phyloP scores from a whole-genome alignment of 2,888 invertebrate species.

The Plemyria rubiginata region DNA sequence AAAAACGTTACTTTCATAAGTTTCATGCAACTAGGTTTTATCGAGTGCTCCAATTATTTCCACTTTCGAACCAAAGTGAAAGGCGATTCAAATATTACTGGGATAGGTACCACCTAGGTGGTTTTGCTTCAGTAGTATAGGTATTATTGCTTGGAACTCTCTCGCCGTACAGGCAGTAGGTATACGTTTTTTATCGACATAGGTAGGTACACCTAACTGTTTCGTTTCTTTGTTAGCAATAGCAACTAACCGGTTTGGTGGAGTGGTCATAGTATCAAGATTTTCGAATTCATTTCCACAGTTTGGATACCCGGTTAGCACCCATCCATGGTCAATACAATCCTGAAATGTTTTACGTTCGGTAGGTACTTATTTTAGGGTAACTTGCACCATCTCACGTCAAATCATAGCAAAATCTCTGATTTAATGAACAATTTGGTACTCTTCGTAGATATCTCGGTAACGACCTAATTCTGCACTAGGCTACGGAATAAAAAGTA shows the following conservation, averaged over 20 bases:
- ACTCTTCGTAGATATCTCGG: too few species aligned
- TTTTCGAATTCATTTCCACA: constrained; percentile 84
- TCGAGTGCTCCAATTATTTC: neutral
- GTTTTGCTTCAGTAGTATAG: neutral
- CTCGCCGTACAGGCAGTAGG: too few species aligned
- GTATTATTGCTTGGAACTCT: neutral
- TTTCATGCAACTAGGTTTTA: neutral
- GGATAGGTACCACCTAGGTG: too few species aligned
- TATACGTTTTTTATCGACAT: too few species aligned
- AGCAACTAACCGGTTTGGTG: constrained; percentile 85
- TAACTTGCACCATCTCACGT: too few species aligned
- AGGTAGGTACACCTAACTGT: too few species aligned
- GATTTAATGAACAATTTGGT: too few species aligned
- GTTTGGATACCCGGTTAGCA: constrained; percentile 85
- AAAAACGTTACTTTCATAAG: neutral
- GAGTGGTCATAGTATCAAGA: constrained; percentile 84
- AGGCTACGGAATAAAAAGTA: too few species aligned
- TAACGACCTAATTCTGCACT: too few species aligned
- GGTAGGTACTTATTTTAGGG: too few species aligned
- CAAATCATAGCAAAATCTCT: too few species aligned
- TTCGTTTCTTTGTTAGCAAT: neutral
- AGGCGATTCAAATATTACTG: neutral
- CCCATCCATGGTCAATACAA: constrained; percentile 86
- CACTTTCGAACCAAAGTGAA: neutral
- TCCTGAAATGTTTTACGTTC: constrained; percentile 68